A percentile compares a stretch with the other conserved stretches of the same genome.
Evolutionary conservation across 1,140 invertebrate genomes (phyloP).

Genomic region (Heliconius eleuchia): DNA sequence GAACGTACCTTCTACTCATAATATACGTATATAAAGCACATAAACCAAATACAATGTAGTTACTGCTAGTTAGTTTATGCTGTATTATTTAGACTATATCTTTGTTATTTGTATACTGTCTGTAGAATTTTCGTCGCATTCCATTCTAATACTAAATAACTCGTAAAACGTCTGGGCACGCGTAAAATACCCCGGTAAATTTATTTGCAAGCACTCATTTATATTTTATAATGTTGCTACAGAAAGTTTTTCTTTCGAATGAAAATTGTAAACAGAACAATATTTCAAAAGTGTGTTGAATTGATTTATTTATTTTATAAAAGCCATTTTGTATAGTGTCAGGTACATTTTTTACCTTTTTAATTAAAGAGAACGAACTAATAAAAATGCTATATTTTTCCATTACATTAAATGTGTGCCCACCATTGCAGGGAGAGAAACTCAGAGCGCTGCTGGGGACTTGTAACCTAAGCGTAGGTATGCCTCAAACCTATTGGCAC

Average conservation of each 20-base stretch:
- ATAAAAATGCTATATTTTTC: no score
- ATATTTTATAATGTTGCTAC: conserved; percentile 13
- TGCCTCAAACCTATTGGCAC: no score
- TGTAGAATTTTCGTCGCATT: conserved; percentile 52
- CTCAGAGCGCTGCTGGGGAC: no score
- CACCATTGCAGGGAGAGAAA: no score
- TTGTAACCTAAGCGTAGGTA: no score
- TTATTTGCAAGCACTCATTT: conserved; percentile 39
- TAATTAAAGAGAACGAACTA: no score
- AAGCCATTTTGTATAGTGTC: no score
- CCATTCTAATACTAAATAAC: conserved; percentile 62
- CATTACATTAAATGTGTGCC: no score
- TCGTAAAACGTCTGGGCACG: conserved; percentile 67
- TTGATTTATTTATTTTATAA: no score
- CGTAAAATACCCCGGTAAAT: conserved; percentile 64
- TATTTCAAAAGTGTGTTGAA: not conserved
- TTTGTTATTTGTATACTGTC: conserved; percentile 8
- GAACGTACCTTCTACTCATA: not conserved
- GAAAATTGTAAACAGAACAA: not conserved
- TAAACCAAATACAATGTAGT: conserved; percentile 21
- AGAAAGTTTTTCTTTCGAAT: not conserved
- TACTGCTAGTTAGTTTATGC: not conserved
- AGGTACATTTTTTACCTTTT: no score
- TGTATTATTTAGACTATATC: conserved; percentile 17
- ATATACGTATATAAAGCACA: not conserved